Evolutionary conservation across 1,140 invertebrate species (phyloP).

Genomic region (Pissodes strobi): DNA sequence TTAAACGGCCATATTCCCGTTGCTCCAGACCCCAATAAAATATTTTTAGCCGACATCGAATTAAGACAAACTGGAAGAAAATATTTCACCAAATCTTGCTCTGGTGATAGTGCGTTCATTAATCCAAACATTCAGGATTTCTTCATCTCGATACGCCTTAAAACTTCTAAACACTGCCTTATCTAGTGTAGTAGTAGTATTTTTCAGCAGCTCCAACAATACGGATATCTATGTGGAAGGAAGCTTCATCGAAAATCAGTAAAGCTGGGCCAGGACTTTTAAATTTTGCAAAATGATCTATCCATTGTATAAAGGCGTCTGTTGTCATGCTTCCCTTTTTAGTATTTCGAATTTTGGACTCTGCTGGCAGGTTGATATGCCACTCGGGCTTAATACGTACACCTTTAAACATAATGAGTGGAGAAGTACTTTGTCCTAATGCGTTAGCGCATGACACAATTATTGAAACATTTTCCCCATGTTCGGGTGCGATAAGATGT

Average conservation of each 20-base stretch:
- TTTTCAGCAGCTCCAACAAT: conserved; percentile 47
- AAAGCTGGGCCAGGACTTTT: conserved; percentile 49
- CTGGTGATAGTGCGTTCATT: too few relatives aligned
- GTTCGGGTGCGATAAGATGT: conserved; percentile 47
- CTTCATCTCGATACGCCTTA: conserved; percentile 50
- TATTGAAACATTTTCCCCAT: conserved; percentile 52
- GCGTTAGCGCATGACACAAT: conserved; percentile 52
- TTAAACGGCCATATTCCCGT: too few relatives aligned
- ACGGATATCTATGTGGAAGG: conserved; percentile 48
- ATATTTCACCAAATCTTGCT: too few relatives aligned
- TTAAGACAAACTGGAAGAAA: too few relatives aligned
- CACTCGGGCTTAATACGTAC: conserved; percentile 47
- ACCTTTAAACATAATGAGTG: conserved; percentile 55
- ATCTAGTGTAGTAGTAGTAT: conserved; percentile 51
- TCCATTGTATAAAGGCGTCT: too few relatives aligned
- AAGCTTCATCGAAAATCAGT: conserved; percentile 53
- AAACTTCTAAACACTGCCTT: conserved; percentile 49
- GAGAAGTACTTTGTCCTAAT: conserved; percentile 48
- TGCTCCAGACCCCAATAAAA: too few relatives aligned
- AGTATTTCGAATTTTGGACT: conserved; percentile 45
- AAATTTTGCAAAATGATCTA: conserved; percentile 52
- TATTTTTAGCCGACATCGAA: too few relatives aligned
- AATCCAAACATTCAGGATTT: too few relatives aligned
- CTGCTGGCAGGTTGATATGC: conserved; percentile 45
- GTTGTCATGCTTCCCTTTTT: conserved; percentile 53